Percentiles rank a stretch among this genome's conserved stretches.
phyloP scores from a whole-genome alignment of 2,888 invertebrate genomes.

The Mellilla xanthometata region DNA sequence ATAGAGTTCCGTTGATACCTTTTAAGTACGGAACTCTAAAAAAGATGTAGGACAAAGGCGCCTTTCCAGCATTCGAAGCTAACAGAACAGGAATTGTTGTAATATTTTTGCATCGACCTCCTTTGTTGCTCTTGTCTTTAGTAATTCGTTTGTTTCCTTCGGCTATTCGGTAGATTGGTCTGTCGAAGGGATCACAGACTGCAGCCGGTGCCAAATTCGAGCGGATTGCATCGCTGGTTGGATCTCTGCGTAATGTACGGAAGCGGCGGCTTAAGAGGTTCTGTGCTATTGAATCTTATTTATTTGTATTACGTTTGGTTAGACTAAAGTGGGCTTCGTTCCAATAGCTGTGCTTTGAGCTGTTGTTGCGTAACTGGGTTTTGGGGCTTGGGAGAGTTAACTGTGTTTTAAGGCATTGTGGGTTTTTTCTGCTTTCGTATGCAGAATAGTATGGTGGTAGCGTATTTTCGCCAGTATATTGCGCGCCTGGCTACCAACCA shows the following conservation, averaged over 20 bases:
- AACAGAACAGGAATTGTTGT: slow-evolving; percentile 54
- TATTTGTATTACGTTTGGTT: slow-evolving; percentile 13
- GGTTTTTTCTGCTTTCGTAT: too few species aligned
- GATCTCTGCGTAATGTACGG: slow-evolving; percentile 26
- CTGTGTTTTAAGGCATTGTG: too few species aligned
- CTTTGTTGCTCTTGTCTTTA: slow-evolving; percentile 44
- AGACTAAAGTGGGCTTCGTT: slow-evolving; percentile 5
- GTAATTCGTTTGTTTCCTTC: slow-evolving; percentile 34
- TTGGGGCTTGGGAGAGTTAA: neutral
- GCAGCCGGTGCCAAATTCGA: slow-evolving; percentile 29
- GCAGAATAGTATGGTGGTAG: too few species aligned
- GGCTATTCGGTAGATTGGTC: slow-evolving; percentile 31
- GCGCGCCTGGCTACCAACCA: too few species aligned
- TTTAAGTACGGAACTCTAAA: slow-evolving; percentile 27
- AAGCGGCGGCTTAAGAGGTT: slow-evolving; percentile 23
- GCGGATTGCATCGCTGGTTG: slow-evolving; percentile 26
- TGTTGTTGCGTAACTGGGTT: neutral
- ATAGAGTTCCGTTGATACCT: too few species aligned
- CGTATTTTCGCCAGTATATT: too few species aligned
- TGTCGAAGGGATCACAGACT: slow-evolving; percentile 23
- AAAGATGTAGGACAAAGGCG: slow-evolving; percentile 43
- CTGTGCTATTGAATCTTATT: slow-evolving; percentile 27
- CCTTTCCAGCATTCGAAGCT: slow-evolving; percentile 37
- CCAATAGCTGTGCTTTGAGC: neutral
- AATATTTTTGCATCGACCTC: slow-evolving; percentile 43